Percentiles rank a stretch among this genome's conserved stretches.
These are phyloP conservation scores for Choloepus didactylus DNA, from an alignment of 2,797 vertebrate genomes.

Conservation along the genomic window DNA sequence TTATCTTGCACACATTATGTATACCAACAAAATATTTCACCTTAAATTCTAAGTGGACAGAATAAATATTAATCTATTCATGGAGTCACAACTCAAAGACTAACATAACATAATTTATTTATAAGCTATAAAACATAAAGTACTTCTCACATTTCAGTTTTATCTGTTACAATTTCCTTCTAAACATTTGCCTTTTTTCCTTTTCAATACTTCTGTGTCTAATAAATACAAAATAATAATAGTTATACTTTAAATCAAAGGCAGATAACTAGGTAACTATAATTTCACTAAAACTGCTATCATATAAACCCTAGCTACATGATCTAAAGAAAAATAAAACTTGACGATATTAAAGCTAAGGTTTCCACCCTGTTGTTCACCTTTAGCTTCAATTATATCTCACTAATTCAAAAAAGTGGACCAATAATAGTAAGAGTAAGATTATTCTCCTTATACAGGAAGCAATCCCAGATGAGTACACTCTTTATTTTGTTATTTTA, in stretches of 20 bases:
- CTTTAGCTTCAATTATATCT: background rate
- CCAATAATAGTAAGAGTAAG: background rate
- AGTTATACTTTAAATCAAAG: slow-evolving; percentile 33
- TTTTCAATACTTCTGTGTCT: background rate
- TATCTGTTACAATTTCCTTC: background rate
- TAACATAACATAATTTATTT: background rate
- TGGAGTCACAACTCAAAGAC: slow-evolving; percentile 16
- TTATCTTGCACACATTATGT: background rate
- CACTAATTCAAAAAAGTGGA: background rate
- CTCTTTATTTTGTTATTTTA: slow-evolving; percentile 43
- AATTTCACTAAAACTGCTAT: slow-evolving; percentile 6
- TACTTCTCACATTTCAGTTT: slow-evolving; percentile 48
- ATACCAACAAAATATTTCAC: slow-evolving; percentile 43
- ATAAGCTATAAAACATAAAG: slow-evolving; percentile 40
- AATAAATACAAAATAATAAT: slow-evolving; percentile 49
- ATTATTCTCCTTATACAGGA: slow-evolving; percentile 41
- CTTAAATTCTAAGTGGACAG: slow-evolving; percentile 45
- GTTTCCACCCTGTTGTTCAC: background rate
- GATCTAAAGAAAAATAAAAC: background rate
- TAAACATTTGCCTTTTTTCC: background rate
- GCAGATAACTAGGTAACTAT: background rate
- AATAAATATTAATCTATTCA: slow-evolving; percentile 54
- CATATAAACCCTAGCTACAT: background rate
- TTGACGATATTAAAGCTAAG: background rate
- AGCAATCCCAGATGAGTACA: background rate